phyloP scores from a whole-genome alignment of 1,140 invertebrate species.

The Achatina immaculata region DNA sequence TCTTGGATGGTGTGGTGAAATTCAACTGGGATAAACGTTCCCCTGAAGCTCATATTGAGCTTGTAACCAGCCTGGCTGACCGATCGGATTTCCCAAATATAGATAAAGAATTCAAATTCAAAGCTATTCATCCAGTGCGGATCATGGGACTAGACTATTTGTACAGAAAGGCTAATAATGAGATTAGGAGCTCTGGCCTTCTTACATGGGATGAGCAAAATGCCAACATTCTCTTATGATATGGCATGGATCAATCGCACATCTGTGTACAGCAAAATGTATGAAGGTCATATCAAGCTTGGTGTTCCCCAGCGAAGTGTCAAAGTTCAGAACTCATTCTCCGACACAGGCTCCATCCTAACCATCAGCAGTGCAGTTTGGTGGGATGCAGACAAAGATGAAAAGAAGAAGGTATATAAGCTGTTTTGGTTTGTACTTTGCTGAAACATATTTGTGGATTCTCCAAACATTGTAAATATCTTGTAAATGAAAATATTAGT shows the following conservation, averaged over 20 bases:
- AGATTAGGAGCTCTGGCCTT: conserved; percentile 39
- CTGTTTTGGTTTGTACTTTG: not conserved
- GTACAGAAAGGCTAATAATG: conserved; percentile 31
- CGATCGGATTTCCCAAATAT: not conserved
- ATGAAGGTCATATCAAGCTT: conserved; percentile 39
- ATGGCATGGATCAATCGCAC: conserved; percentile 40
- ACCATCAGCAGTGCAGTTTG: conserved; percentile 38
- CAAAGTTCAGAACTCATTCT: conserved; percentile 40
- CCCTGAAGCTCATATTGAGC: conserved; percentile 45
- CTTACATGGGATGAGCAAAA: conserved; percentile 40
- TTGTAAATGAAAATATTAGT: not conserved
- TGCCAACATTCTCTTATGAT: conserved; percentile 46
- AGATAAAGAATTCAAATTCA: conserved; percentile 39
- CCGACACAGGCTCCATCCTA: conserved; percentile 18
- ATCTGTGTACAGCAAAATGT: conserved; percentile 31
- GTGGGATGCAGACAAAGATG: conserved; percentile 62
- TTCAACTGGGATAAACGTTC: conserved; percentile 58
- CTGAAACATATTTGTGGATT: not conserved
- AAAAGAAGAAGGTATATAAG: conserved; percentile 47
- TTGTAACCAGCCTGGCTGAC: conserved; percentile 39
- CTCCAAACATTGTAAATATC: not conserved
- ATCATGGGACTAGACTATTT: conserved; percentile 44
- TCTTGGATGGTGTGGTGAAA: conserved; percentile 44
- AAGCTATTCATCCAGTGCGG: conserved; percentile 47
- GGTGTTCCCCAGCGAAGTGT: conserved; percentile 41